A percentile compares a stretch with the other conserved stretches of the same genome.
Evolutionary conservation across 2,888 invertebrate species (phyloP).

Genomic region (Thelaira solivaga): DNA sequence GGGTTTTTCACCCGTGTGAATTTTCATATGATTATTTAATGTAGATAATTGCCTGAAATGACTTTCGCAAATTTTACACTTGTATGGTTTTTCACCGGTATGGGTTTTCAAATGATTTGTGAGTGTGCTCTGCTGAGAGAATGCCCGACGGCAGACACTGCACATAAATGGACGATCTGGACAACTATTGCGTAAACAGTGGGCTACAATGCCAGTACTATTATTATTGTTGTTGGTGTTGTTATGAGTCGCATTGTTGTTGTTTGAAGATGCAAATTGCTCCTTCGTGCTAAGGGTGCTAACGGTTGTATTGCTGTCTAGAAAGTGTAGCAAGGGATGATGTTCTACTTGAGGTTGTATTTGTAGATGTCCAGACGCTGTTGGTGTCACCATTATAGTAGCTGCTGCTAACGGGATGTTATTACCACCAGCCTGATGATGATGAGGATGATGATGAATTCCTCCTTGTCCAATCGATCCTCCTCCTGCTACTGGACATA

Average conservation of each 20-base stretch:
- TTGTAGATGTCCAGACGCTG: constrained; percentile 56
- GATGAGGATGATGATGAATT: constrained; percentile 63
- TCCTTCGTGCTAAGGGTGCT: constrained; percentile 71
- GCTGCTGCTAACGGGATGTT: constrained; percentile 62
- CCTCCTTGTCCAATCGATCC: constrained; percentile 50
- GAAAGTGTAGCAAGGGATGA: constrained; percentile 73
- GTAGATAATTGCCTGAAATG: constrained; percentile 73
- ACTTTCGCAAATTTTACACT: constrained; percentile 73
- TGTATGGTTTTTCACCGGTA: constrained; percentile 74
- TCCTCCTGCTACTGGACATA: constrained; percentile 52
- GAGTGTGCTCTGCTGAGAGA: constrained; percentile 74
- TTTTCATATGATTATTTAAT: constrained; percentile 74
- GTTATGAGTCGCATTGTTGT: constrained; percentile 66
- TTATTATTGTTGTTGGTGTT: constrained; percentile 65
- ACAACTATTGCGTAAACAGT: constrained; percentile 61
- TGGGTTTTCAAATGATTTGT: constrained; percentile 74
- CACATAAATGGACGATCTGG: constrained; percentile 74
- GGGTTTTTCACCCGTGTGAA: constrained; percentile 74
- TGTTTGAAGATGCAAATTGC: constrained; percentile 55
- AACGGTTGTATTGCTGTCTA: constrained; percentile 73
- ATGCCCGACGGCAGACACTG: constrained; percentile 71
- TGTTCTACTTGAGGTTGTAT: constrained; percentile 71
- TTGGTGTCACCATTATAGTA: constrained; percentile 60
- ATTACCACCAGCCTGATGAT: constrained; percentile 58
- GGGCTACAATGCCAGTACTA: constrained; percentile 64